Evolutionary conservation across 2,113 vertebrate species (phyloP).

Genomic region (Gobio gobio): DNA sequence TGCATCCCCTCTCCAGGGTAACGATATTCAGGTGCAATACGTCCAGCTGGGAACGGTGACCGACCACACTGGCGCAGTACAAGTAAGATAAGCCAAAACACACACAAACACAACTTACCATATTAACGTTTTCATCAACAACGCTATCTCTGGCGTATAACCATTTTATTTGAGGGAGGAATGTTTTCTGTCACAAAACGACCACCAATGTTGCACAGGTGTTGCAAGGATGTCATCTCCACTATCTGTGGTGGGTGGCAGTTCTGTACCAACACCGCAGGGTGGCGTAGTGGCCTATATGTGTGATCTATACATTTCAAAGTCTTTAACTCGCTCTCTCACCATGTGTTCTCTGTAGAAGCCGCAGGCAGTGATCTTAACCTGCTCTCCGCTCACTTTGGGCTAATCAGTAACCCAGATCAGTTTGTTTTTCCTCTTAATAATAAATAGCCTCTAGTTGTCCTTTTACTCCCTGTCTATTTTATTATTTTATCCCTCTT

Average conservation of each 20-base stretch:
- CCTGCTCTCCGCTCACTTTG: conserved; percentile 5
- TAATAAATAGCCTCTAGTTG: conserved; percentile 53
- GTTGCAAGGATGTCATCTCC: neutral
- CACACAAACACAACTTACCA: neutral
- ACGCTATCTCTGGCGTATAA: neutral
- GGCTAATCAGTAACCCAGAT: conserved; percentile 49
- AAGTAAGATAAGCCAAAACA: conserved; percentile 75
- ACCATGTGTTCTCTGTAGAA: neutral
- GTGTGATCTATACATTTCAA: neutral
- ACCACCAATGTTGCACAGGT: neutral
- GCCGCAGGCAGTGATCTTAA: neutral
- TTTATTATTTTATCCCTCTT: conserved; percentile 7
- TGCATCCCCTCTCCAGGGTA: conserved; percentile 87
- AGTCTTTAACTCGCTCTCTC: neutral
- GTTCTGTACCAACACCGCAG: neutral
- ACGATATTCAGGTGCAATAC: conserved; percentile 97
- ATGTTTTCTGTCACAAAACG: neutral
- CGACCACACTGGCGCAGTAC: conserved; percentile 83
- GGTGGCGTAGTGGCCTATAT: neutral
- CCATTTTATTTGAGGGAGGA: neutral
- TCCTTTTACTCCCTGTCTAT: conserved; percentile 16
- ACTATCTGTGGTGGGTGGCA: neutral
- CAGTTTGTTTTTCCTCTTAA: conserved; percentile 50
- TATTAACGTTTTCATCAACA: neutral
- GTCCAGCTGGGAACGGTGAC: conserved; percentile 93